Base-by-base conservation (phyloP, 2,888 invertebrate genomes). In the Drosophila paranaensis region DNA sequence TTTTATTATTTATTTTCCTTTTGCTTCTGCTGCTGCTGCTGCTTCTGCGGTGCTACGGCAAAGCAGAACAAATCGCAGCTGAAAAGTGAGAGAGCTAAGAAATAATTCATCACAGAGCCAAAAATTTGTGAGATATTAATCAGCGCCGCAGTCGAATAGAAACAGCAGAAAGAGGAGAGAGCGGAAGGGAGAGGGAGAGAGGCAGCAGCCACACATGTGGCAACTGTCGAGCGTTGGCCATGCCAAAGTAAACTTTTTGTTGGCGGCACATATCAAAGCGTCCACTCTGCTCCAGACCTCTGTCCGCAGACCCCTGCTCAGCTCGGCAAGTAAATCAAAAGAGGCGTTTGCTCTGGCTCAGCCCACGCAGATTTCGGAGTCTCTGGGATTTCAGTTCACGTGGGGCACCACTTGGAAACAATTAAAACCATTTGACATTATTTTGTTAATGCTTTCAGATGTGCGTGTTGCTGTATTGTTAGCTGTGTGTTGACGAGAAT, bases 51-150 rank as follows among this genome's bases (percentile, higher is more conserved):
- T n/a, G 16, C 27, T 16, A n/a, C 25, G 56, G 70, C 69, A 46
- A 40, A 40, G 30, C 55, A 73, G 79, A 81, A 84, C 74, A 79
- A 76, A 81, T 79, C 71, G 55, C 70, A 20, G 74, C 66, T 46
- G 42, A 50, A 51, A 71, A 76, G 74, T 72, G 74, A 43, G 79
- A 81, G 79, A 81, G 79, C 69, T 67, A 66, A 71, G 76, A 76
- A 84, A 85, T 82, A 84, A 84, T 88, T 78, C 88, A 88, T 84
- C 84, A 88, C 80, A 88, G 82, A 78, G 68, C 76, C 71, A 74
- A 86, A 81, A 79, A 74, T 73, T 84, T 85, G 63, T 78, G 72
- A 80, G 86, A 85, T 88, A 85, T 84, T 84, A 88, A 84, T 84
- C 84, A 85, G 84, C 60, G 60, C 40, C 10, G n/a, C 4, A 48